Conservation (phyloP, 30 jellyfish, hydroid and myxozoan species). For the Nemopilema nomurai region DNA sequence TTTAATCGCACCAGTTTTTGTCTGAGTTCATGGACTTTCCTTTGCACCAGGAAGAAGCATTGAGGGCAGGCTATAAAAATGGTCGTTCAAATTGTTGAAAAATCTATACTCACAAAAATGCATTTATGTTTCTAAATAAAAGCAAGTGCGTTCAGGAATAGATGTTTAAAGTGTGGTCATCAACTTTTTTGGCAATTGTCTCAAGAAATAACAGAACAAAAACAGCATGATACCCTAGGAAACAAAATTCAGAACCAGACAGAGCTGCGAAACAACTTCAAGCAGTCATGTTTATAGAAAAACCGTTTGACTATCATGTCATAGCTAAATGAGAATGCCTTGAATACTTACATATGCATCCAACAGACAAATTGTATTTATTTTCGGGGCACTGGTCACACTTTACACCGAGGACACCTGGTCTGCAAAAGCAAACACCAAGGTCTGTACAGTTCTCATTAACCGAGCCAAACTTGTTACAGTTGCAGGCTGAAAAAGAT, state of each 20-base stretch:
- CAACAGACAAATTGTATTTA: slow-evolving; percentile 84
- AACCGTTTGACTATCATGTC: too few species aligned
- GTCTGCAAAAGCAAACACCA: slow-evolving; percentile 88
- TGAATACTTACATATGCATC: slow-evolving; percentile 88
- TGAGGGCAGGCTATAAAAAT: slow-evolving; percentile 85
- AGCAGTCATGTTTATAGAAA: too few species aligned
- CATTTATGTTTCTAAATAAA: too few species aligned
- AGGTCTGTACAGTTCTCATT: slow-evolving; percentile 83
- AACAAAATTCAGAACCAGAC: too few species aligned
- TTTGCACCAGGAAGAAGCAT: slow-evolving; percentile 84
- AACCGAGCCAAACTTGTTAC: slow-evolving; percentile 89
- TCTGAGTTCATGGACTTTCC: slow-evolving; percentile 85
- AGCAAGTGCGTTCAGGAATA: too few species aligned
- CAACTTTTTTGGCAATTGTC: too few species aligned
- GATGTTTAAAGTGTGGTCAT: too few species aligned
- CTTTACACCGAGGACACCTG: slow-evolving; percentile 97
- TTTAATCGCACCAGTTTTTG: slow-evolving; percentile 71
- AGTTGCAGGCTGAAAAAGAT: slow-evolving; percentile 80
- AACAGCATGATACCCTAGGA: too few species aligned
- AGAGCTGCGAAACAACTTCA: too few species aligned
- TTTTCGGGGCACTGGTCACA: slow-evolving; percentile 97
- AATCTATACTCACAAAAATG: too few species aligned
- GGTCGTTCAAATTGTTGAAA: neutral
- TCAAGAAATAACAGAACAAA: too few species aligned
- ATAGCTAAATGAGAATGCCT: neutral